These are phyloP conservation scores for Calephelis perditalis DNA, from an alignment of 2,888 invertebrate genomes.

Conservation along the genomic window DNA sequence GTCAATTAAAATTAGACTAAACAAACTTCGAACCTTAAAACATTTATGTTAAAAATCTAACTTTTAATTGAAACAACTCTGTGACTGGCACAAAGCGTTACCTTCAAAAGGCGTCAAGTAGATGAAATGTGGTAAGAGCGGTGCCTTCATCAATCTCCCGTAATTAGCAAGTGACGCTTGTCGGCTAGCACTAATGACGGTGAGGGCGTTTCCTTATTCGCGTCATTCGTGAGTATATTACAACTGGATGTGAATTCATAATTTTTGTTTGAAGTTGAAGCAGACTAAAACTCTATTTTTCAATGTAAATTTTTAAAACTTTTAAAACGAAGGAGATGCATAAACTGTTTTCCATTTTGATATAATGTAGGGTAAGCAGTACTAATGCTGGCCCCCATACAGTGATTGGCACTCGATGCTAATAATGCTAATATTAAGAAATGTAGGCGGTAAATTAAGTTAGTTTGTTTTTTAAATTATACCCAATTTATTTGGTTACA, in stretches of 20 bases:
- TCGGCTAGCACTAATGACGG: constrained; percentile 54
- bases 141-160: constrained; percentile 62
- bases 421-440: no score
- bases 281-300: no score
- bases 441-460: no score
- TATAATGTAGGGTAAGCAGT: no score
- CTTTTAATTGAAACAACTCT: constrained; percentile 8
- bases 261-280: background rate
- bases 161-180: constrained; percentile 62
- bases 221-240: constrained; percentile 14
- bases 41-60: constrained; percentile 9
- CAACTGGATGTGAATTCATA: constrained; percentile 1
- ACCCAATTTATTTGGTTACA: no score
- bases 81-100: constrained; percentile 9
- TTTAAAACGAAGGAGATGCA: no score
- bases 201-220: constrained; percentile 29
- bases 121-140: constrained; percentile 38
- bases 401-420: no score
- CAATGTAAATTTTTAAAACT: no score
- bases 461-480: no score
- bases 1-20: constrained; percentile 1
- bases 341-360: no score
- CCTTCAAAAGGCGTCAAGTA: constrained; percentile 10
- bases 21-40: constrained; percentile 2
- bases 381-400: no score